Conservation (phyloP, 2,113 vertebrate species). For the Amia ocellicauda region DNA sequence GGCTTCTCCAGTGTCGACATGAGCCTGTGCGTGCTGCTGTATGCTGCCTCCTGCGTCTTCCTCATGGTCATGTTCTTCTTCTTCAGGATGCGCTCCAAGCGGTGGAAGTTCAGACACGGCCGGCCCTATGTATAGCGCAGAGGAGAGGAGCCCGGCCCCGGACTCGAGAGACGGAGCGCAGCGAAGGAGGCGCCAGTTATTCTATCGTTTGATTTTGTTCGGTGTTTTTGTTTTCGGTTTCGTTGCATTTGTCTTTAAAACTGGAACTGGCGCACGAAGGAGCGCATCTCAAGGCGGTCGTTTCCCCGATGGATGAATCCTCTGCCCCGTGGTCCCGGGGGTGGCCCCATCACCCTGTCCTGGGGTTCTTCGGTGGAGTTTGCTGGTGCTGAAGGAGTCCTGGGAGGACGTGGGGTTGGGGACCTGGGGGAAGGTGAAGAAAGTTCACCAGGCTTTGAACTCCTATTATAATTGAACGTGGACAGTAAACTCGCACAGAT, state of each 20-base stretch:
- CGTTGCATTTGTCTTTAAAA: not conserved
- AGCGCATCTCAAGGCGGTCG: too few species aligned
- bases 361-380: too few species aligned
- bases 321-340: too few species aligned
- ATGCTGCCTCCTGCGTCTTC: conserved; percentile 79
- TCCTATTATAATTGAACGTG: too few species aligned
- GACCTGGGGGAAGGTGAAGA: too few species aligned
- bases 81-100: conserved; percentile 77
- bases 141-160: not conserved
- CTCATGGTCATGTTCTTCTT: conserved; percentile 95
- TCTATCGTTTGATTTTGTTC: not conserved
- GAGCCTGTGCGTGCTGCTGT: conserved; percentile 89
- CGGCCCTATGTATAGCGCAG: conserved; percentile 64
- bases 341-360: too few species aligned
- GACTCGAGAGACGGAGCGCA: not conserved
- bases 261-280: too few species aligned
- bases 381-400: too few species aligned
- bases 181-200: not conserved
- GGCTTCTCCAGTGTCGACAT: conserved; percentile 93
- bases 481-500: too few species aligned
- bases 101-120: conserved; percentile 69
- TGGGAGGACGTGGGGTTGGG: too few species aligned
- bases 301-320: too few species aligned
- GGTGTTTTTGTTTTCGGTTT: not conserved
- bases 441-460: too few species aligned